Conservation (phyloP, 2,113 vertebrate species). For the Gorsachius goisagi region DNA sequence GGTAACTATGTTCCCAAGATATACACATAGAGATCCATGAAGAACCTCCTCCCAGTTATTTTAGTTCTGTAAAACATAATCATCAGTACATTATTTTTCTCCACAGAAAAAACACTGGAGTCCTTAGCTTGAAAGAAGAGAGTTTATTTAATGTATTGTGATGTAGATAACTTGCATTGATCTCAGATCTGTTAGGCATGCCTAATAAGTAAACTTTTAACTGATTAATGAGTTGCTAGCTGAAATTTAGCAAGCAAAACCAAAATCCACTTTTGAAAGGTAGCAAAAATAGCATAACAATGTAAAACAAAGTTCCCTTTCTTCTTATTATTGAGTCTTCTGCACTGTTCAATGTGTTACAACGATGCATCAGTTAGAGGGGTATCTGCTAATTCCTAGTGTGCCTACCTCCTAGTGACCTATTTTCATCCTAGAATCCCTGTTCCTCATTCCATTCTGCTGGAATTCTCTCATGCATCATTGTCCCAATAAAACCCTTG, state of each 20-base stretch:
- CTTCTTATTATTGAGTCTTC: background rate
- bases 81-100: background rate
- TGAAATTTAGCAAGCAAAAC: background rate
- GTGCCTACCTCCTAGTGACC: background rate
- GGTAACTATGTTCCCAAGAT: background rate
- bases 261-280: background rate
- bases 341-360: background rate
- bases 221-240: background rate
- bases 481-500: background rate
- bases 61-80: background rate
- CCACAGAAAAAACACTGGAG: background rate
- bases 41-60: background rate
- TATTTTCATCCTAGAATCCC: background rate
- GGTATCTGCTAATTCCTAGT: background rate
- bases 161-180: background rate
- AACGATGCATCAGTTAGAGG: background rate
- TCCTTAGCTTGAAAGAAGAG: background rate
- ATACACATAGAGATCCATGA: background rate
- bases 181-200: background rate
- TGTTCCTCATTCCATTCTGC: background rate
- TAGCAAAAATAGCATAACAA: background rate
- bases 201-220: background rate
- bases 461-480: slow-evolving; percentile 14
- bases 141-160: background rate
- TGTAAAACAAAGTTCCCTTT: background rate